Evolutionary conservation across 2,888 invertebrate genomes (phyloP), one percentile per base, ranked within the genome.

Genomic region (Lasioglossum calceatum): DNA sequence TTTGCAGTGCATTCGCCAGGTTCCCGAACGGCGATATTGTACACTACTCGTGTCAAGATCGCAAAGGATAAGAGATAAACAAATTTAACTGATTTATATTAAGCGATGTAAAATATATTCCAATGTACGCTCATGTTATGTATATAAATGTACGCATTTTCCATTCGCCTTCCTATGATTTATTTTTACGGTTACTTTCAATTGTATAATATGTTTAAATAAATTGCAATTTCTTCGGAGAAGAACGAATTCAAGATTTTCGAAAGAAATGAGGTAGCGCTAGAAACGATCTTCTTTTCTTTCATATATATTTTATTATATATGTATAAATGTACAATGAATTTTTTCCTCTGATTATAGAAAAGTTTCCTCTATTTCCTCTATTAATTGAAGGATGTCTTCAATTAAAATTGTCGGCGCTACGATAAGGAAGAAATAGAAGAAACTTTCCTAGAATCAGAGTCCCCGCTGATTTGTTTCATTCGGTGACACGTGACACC

Each of bases 1-100:
- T 67, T 89, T 85, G 61, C 95, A 98, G 98, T 96, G 99, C 99
- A 42, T 98, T 99, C 95, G 98, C 99, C 10, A 96, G 99, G 74
- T 98, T 98, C 95, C 98, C 99, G 2, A 98, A 98, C 95, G 99
- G 98, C 4, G 98, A 98, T 91, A 97, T 99, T 36, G 98, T 99
- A 1, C 99, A 99, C 95, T 98, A 98, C 94, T 98, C 98, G 8
- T 99, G 99, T 95, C 97, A 97, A 92, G 97, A 96, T 81, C 96
- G 95, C 67, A 96, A 95, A 88, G 75, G 86, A 79, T 91, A 86
- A 86, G 50, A 4, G 5, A 23, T 67, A 54, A 54, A 39, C 67
- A 71, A 44, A 72, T 47, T 27, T 72, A 76, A 54, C 73, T 10
- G 44, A 82, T 77, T 80, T 79, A 61, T 79, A 50, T 77, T 81